Evolutionary conservation across 2,113 vertebrate genomes (phyloP), one percentile per base, ranked within the genome.

Genomic region (Brachyhypopomus occidentalis): DNA sequence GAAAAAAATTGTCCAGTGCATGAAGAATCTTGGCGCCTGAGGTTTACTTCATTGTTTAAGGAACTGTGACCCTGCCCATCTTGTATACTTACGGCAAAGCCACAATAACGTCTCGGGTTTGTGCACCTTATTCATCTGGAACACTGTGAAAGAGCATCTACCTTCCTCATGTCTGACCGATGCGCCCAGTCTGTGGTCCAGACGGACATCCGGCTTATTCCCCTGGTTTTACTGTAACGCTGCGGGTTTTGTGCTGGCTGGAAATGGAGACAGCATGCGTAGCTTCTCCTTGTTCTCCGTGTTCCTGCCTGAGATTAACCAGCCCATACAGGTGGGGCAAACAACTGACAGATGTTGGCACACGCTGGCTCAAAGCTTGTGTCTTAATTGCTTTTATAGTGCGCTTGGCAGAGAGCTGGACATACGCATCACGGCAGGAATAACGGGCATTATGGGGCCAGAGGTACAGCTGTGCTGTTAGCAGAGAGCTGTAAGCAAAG

Each of bases 291-390:
- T 64, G 22, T 66, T 70, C 75, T 78, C 83, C 84, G 83, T 70
- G 19, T 78, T 87, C 84, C 86, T 58, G 85, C 85, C 72, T 78
- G 86, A 77, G 82, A 83, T 81, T 85, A 88, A 88, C 87, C 88
- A 87, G 82, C 30, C 82, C n/a, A 14, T 14, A 77, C 84, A 87
- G 16, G 60, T 80, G 4, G 41, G 72, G 63, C 63, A 78, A 86
- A 86, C 67, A 86, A 14, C 81, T 87, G 86, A 89, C 84, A 88
- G 84, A 88, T 84, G 75, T 83, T 72, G 58, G 27, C 63, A 30
- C 60, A 11, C 25, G 9, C 73, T 60, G 7, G 62, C 69, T 56
- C 12, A 60, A 58, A 23, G 72, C n/a, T 75, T 41, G 25, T 34
- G 58, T 56, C 56, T 59, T 85, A 62, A 80, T 55, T 79, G 85